A percentile compares a stretch with the other conserved stretches of the same genome.
Conservation (phyloP, 2,888 invertebrate genomes). For the Rotaria macrura region DNA sequence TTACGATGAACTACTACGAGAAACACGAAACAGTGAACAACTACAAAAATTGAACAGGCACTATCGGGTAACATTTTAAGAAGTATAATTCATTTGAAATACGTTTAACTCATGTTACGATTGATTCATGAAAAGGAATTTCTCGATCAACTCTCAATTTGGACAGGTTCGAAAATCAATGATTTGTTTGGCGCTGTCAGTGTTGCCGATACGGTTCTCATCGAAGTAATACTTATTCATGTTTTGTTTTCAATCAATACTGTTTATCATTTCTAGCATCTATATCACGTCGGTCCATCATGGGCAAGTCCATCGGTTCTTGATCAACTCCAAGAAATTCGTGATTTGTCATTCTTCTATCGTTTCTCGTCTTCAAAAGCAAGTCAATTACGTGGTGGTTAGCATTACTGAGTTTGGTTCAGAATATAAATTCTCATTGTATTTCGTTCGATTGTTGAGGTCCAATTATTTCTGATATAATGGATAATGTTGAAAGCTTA, state of each 20-base stretch:
- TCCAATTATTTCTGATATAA: neutral
- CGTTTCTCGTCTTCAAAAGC: neutral
- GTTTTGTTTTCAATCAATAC: neutral
- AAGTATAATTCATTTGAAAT: no score
- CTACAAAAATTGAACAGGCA: neutral
- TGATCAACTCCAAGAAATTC: neutral
- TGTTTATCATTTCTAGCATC: neutral
- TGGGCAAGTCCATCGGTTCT: neutral
- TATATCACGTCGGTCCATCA: neutral
- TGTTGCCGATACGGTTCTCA: constrained; percentile 24
- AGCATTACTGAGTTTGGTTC: neutral
- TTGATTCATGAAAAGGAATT: neutral
- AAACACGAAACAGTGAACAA: constrained; percentile 3
- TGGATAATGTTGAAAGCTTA: neutral
- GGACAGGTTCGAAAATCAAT: constrained; percentile 21
- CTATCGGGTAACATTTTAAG: neutral
- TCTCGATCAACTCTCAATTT: constrained; percentile 5
- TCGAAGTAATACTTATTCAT: constrained; percentile 4
- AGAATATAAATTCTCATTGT: neutral
- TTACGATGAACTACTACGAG: neutral
- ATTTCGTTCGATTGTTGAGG: neutral
- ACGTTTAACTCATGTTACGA: no score
- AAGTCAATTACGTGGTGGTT: neutral
- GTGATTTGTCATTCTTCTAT: neutral
- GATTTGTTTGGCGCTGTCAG: constrained; percentile 23